phyloP scores from a whole-genome alignment of 2,113 vertebrate species.

The Mixornis gularis region DNA sequence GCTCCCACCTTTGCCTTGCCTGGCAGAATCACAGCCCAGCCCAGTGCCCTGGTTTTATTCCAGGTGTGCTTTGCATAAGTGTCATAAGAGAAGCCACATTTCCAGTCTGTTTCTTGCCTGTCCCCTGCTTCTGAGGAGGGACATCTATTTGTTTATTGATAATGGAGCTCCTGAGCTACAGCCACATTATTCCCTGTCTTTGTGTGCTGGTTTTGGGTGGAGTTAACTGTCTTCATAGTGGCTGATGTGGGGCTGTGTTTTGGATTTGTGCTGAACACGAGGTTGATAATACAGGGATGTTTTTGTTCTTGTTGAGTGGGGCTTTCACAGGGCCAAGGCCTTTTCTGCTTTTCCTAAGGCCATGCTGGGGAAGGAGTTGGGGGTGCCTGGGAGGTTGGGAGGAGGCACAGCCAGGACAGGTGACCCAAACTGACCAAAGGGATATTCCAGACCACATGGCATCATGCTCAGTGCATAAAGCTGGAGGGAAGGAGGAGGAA shows the following conservation, averaged over 20 bases:
- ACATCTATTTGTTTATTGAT: accelerated
- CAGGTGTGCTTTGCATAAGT: not conserved
- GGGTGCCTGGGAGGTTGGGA: not conserved
- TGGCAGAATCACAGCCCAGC: not conserved
- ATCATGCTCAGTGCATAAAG: not conserved
- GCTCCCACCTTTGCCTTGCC: not conserved
- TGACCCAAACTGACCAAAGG: not conserved
- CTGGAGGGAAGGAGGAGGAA: not conserved
- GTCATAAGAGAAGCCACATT: not conserved
- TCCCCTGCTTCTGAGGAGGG: not conserved
- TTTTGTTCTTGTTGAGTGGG: not conserved
- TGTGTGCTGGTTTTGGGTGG: not conserved
- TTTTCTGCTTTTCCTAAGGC: not conserved
- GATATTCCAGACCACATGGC: not conserved
- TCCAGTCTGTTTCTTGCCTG: not conserved
- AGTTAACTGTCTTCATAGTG: not conserved
- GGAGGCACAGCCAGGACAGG: not conserved
- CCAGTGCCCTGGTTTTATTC: not conserved
- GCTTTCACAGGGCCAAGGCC: not conserved
- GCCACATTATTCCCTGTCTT: not conserved
- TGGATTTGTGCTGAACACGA: not conserved
- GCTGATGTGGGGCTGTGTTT: not conserved
- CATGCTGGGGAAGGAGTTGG: not conserved
- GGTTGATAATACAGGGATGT: not conserved
- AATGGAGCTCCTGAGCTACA: not conserved